These are phyloP conservation scores for Saccopteryx leptura DNA, from an alignment of 2,113 vertebrate species.

Conservation along the genomic window DNA sequence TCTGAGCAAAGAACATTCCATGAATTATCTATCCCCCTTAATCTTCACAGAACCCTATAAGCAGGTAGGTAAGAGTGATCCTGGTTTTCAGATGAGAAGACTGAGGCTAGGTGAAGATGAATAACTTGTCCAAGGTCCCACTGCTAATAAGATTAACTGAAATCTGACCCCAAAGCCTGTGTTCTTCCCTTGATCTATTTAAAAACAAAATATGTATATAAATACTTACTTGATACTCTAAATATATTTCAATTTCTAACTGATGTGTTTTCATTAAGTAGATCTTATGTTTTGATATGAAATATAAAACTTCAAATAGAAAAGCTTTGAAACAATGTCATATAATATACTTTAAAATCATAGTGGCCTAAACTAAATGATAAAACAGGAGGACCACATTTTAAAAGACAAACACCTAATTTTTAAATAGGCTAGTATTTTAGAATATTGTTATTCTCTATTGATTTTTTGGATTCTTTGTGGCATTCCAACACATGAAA, in stretches of 20 bases:
- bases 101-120: conserved; percentile 30
- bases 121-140: conserved; percentile 32
- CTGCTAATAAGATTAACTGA: conserved; percentile 17
- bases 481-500: neutral
- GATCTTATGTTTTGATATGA: conserved; percentile 12
- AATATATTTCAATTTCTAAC: conserved; percentile 42
- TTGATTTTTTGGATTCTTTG: neutral
- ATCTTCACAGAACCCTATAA: neutral
- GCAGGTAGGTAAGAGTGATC: neutral
- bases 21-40: conserved; percentile 14
- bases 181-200: neutral
- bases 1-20: conserved; percentile 8
- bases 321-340: conserved; percentile 40
- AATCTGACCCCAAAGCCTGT: conserved; percentile 25
- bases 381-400: conserved; percentile 2
- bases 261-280: conserved; percentile 44
- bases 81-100: conserved; percentile 68
- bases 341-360: conserved; percentile 34
- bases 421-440: neutral
- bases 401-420: conserved; percentile 35
- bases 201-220: neutral
- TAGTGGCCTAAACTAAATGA: neutral
- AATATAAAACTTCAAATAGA: conserved; percentile 57
- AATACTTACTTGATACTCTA: neutral
- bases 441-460: conserved; percentile 13